Evolutionary conservation across 1,140 invertebrate species (phyloP), one percentile per base, ranked within the genome.

Genomic region (Acromyrmex charruanus): DNA sequence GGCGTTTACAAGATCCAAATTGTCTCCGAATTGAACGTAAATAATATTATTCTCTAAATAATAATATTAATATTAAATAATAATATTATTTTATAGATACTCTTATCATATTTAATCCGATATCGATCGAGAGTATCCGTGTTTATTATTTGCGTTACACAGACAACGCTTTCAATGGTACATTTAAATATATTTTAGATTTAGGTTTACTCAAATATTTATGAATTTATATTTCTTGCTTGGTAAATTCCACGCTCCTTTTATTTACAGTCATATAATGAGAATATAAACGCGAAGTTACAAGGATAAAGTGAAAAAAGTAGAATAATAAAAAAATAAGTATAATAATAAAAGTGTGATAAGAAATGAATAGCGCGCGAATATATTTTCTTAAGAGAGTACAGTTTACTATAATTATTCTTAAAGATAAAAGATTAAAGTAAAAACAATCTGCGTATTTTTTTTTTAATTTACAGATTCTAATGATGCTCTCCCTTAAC

Each of bases 71-170:
- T 25, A 25, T 25, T 25, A 25, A 25, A 25, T 25, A 25, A 25
- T 25, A 25, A 25, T 25, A 25, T 25, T 25, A 25, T 25, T 44
- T 44, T 44, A 75, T 35, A 35, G 5, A 3, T 35, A 44, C 16
- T 77, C 35, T 61, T 39, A 10, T 35, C n/a, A 21, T 75, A 2
- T 25, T 14, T 61, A 21, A 6, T 9, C 16, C 35, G 28, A 74
- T 6, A 12, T n/a, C 31, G 35, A 59, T 21, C 0, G n/a, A 77
- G 39, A 77, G 39, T 55, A 55, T 35, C 31, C n/a, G n/a, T 35
- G 4, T 74, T 58, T 74, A 72, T 58, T 74, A 74, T 21, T 74
- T 74, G n/a, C 10, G 25, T n/a, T 35, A 18, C 6, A 3, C 16
- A 74, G 51, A 74, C 58, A 74, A 74, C 18, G 12, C 12, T 18